phyloP scores from a whole-genome alignment of 2,888 invertebrate species.

The Chrysotoxum bicinctum region DNA sequence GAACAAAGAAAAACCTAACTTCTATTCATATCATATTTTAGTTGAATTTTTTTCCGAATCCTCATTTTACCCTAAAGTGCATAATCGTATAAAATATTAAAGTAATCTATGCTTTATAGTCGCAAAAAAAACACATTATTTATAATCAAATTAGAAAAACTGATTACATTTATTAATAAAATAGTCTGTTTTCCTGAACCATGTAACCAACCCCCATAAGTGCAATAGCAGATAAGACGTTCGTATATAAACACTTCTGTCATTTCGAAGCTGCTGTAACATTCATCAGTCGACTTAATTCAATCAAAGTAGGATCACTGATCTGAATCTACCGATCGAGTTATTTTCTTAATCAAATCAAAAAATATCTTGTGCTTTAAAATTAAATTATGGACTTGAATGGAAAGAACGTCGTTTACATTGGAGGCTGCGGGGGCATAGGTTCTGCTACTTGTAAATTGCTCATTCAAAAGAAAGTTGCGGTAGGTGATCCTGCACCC shows the following conservation, averaged over 20 bases:
- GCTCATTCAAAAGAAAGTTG: neutral
- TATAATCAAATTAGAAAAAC: neutral
- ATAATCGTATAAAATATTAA: too few relatives aligned
- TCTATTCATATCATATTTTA: too few relatives aligned
- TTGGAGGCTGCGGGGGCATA: constrained; percentile 75
- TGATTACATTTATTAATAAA: neutral
- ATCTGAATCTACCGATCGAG: neutral
- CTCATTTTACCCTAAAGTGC: too few relatives aligned
- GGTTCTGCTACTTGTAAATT: constrained; percentile 70
- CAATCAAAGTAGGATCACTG: neutral
- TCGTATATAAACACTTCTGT: neutral
- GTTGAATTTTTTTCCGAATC: too few relatives aligned
- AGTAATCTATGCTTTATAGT: neutral
- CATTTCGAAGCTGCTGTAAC: neutral
- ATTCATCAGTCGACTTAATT: neutral
- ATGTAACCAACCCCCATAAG: neutral
- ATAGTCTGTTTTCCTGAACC: neutral
- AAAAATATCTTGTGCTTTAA: neutral
- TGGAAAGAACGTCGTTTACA: constrained; percentile 70
- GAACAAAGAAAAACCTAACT: too few relatives aligned
- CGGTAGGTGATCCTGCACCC: neutral
- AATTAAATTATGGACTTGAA: constrained; percentile 32
- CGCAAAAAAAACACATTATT: neutral
- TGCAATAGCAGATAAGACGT: neutral
- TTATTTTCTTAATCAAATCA: too few relatives aligned